These are phyloP conservation scores for Leiothrix lutea DNA, from an alignment of 2,113 vertebrate genomes.

Conservation along the genomic window DNA sequence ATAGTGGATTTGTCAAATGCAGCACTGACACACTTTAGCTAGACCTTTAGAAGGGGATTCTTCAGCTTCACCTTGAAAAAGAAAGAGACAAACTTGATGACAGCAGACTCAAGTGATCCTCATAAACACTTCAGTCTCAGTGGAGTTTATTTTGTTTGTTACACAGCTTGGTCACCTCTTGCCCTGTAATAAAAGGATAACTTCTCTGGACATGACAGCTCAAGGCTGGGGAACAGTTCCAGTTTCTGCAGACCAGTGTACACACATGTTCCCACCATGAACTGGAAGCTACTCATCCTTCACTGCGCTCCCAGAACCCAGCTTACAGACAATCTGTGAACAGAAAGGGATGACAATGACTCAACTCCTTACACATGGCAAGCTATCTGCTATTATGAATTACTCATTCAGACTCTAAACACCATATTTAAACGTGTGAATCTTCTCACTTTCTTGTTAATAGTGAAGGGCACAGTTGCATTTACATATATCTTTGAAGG, in stretches of 20 bases:
- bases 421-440: not conserved
- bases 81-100: not conserved
- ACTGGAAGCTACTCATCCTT: not conserved
- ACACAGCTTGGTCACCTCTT: not conserved
- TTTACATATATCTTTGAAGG: not conserved
- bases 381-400: not conserved
- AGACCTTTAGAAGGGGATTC: not conserved
- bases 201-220: not conserved
- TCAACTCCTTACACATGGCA: not conserved
- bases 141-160: not conserved
- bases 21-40: not conserved
- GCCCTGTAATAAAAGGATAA: not conserved
- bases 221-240: not conserved
- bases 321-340: not conserved
- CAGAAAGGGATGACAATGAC: not conserved
- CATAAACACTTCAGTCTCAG: not conserved
- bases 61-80: not conserved
- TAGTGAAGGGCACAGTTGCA: not conserved
- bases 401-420: not conserved
- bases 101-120: not conserved
- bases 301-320: not conserved
- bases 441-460: constrained; percentile 24
- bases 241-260: rapidly evolving
- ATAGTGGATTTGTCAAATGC: not conserved
- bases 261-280: not conserved